Conservation (phyloP, 2,113 vertebrate species). For the Callochromis pleurospilus region DNA sequence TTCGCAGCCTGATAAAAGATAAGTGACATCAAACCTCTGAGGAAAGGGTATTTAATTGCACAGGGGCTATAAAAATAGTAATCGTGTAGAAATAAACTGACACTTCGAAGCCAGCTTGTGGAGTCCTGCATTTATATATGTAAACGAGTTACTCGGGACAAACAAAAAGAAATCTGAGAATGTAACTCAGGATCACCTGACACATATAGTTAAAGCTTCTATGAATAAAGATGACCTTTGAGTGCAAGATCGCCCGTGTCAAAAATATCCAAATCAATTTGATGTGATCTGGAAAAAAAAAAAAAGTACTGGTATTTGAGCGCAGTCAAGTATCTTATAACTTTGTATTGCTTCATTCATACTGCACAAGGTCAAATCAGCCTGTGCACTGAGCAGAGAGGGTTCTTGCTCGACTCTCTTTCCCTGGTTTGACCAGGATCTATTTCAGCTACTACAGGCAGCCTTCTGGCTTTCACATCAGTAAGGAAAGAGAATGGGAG, state of each 20-base stretch:
- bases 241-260: neutral
- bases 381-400: neutral
- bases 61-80: neutral
- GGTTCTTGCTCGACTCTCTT: slow-evolving; percentile 25
- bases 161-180: neutral
- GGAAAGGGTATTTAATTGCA: neutral
- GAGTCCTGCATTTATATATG: neutral
- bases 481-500: slow-evolving; percentile 41
- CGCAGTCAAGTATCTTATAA: slow-evolving; percentile 14
- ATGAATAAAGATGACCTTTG: neutral
- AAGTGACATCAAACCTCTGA: neutral
- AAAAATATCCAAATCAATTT: neutral
- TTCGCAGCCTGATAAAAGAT: neutral
- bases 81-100: neutral
- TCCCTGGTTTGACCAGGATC: slow-evolving; percentile 17
- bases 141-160: neutral
- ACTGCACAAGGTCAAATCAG: slow-evolving; percentile 19
- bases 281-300: neutral
- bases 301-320: neutral
- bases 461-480: slow-evolving; percentile 36
- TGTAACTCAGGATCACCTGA: neutral
- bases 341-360: neutral
- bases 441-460: slow-evolving; percentile 31
- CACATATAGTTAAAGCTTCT: neutral
- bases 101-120: neutral